phyloP scores from a whole-genome alignment of 2,113 vertebrate species.

The Hippotragus niger region DNA sequence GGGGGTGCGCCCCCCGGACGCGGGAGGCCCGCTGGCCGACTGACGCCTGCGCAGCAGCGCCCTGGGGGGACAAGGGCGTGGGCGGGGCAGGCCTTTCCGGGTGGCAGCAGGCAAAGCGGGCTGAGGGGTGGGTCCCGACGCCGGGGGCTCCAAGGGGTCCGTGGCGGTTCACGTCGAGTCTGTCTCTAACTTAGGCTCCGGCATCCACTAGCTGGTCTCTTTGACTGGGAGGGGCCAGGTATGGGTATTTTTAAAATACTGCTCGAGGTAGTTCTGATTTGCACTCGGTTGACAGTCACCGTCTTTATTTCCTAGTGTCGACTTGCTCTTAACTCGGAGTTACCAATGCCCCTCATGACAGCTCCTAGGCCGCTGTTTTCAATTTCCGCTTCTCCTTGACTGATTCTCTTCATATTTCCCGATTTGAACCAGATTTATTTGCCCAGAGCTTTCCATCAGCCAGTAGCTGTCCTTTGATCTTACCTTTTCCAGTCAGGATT shows the following conservation, averaged over 20 bases:
- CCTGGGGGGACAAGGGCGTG: not conserved
- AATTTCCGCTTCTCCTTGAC: not conserved
- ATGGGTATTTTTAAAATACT: not conserved
- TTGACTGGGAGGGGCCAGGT: not conserved
- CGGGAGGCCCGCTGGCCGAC: not conserved
- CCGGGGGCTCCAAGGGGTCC: not conserved
- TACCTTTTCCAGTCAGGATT: not conserved
- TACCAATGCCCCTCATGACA: not conserved
- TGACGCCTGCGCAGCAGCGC: not conserved
- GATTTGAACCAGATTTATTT: not conserved
- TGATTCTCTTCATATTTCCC: accelerated
- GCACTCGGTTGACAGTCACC: not conserved
- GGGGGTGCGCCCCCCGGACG: too few species aligned
- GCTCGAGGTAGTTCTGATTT: not conserved
- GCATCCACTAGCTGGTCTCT: too few species aligned
- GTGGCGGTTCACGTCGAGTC: accelerated
- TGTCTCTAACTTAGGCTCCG: too few species aligned
- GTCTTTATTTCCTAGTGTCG: not conserved
- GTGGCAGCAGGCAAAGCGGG: accelerated
- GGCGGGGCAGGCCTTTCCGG: not conserved
- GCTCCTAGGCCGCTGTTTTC: not conserved
- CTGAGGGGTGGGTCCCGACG: too few species aligned
- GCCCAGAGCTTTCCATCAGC: not conserved
- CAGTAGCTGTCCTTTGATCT: not conserved
- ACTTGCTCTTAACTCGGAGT: not conserved